phyloP scores from a whole-genome alignment of 2,797 vertebrate genomes.

The Darevskia mixta region DNA sequence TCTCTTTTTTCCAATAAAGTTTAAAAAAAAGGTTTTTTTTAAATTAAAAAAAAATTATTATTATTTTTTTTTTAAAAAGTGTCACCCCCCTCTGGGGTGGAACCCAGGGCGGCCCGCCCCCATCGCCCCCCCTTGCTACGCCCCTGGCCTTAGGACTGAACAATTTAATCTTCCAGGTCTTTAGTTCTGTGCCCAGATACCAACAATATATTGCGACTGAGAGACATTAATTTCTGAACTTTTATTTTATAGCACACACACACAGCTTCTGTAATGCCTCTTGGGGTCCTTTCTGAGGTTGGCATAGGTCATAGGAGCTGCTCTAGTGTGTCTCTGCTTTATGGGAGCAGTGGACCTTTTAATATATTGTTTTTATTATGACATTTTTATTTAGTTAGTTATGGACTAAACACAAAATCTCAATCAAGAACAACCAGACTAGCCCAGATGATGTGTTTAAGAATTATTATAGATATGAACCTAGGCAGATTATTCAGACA shows the following conservation, averaged over 20 bases:
- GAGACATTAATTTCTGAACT: not conserved
- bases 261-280: too few relatives aligned
- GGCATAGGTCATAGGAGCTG: too few relatives aligned
- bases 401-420: not conserved
- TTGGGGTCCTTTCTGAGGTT: too few relatives aligned
- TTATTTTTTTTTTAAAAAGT: too few relatives aligned
- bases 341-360: too few relatives aligned
- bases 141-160: accelerated
- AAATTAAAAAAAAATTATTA: too few relatives aligned
- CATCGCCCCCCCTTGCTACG: too few relatives aligned
- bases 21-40: too few relatives aligned
- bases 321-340: too few relatives aligned
- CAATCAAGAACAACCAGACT: not conserved
- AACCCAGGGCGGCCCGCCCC: too few relatives aligned
- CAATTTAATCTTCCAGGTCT: not conserved
- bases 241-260: not conserved
- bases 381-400: not conserved
- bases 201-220: not conserved
- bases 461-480: not conserved
- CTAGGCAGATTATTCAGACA: not conserved
- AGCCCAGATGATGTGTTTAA: not conserved
- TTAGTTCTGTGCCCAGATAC: not conserved
- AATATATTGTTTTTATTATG: not conserved
- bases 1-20: too few relatives aligned
- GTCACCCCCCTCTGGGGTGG: too few relatives aligned